Conservation (phyloP, 2,797 vertebrate genomes). For the Mormyrus proboscirostris region DNA sequence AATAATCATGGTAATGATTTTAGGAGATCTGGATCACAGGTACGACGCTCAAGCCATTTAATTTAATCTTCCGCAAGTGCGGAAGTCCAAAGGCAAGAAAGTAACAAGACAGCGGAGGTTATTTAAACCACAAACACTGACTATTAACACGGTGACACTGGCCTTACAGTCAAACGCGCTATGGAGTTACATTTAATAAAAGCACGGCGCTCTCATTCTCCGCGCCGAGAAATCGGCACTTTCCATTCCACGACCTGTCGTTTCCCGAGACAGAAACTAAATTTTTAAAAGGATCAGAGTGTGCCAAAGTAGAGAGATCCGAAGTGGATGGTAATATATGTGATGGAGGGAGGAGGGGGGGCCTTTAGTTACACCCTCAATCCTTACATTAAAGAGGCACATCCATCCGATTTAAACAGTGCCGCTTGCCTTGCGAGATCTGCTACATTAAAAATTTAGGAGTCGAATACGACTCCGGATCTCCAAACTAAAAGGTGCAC, state of each 20-base stretch:
- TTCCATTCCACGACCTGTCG: neutral
- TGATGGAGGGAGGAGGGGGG: neutral
- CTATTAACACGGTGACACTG: slow-evolving; percentile 10
- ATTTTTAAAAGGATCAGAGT: neutral
- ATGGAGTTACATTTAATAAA: neutral
- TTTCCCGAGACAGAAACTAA: neutral
- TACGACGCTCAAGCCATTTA: neutral
- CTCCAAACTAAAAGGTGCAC: neutral
- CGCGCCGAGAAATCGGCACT: neutral
- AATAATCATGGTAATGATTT: neutral
- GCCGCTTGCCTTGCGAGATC: slow-evolving; percentile 1
- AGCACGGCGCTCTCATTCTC: neutral
- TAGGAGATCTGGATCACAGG: neutral
- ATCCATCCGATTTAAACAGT: slow-evolving; percentile 7
- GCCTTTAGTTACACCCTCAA: slow-evolving; percentile 17
- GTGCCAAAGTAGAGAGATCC: slow-evolving; percentile 2
- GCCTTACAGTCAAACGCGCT: neutral
- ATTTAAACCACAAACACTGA: slow-evolving; percentile 11
- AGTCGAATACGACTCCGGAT: neutral
- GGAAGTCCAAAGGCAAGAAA: neutral
- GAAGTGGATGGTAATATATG: neutral
- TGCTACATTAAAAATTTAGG: neutral
- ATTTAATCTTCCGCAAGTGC: neutral
- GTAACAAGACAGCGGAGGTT: slow-evolving; percentile 15
- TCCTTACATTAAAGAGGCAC: slow-evolving; percentile 13